phyloP scores from a whole-genome alignment of 2,113 vertebrate genomes.

The Reinhardtius hippoglossoides region DNA sequence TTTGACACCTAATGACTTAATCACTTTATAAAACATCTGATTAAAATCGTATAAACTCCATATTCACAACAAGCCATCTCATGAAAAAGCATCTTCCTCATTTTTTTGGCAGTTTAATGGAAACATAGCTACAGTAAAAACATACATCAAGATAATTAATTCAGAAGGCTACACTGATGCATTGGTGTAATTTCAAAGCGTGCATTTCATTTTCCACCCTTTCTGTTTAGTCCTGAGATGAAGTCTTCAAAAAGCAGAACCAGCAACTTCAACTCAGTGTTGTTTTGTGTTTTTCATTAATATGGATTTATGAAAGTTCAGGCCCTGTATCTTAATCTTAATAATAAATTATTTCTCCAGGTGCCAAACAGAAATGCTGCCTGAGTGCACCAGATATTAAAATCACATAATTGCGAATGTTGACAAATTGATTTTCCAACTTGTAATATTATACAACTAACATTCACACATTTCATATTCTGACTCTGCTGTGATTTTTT shows the following conservation, averaged over 20 bases:
- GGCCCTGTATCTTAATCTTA: slow-evolving; percentile 22
- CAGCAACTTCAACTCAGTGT: neutral
- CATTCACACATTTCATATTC: slow-evolving; percentile 6
- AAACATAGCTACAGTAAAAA: neutral
- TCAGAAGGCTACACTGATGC: slow-evolving; percentile 5
- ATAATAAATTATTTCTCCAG: slow-evolving; percentile 27
- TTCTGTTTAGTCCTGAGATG: neutral
- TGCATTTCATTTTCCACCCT: neutral
- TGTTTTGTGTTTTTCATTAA: slow-evolving; percentile 1
- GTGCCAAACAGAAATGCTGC: slow-evolving; percentile 23
- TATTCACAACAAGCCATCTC: neutral
- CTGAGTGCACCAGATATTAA: slow-evolving; percentile 12
- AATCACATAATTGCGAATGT: slow-evolving; percentile 9
- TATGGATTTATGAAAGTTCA: neutral
- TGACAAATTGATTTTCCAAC: slow-evolving; percentile 4
- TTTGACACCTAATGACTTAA: neutral
- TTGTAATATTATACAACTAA: slow-evolving; percentile 21
- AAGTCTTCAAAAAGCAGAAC: neutral
- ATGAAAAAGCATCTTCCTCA: slow-evolving; percentile 8
- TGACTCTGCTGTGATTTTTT: neutral
- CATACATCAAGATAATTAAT: slow-evolving; percentile 22
- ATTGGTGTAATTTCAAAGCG: neutral
- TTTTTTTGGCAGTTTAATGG: slow-evolving; percentile 10
- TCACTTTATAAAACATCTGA: neutral
- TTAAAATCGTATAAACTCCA: neutral